Evolutionary conservation across 2,113 vertebrate species (phyloP).

Genomic region (Polypterus senegalus): DNA sequence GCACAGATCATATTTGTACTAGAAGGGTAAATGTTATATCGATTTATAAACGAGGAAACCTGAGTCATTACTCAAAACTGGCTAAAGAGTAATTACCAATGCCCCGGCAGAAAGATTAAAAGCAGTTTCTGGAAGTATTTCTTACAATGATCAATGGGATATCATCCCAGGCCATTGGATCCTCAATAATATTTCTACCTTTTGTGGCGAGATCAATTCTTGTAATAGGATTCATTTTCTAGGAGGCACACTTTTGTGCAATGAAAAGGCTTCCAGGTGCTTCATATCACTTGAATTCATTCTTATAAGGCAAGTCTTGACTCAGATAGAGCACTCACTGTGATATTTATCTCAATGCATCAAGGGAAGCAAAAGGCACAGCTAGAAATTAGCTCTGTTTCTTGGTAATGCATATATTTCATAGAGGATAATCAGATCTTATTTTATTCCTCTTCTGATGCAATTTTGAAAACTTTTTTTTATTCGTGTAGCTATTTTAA

Average conservation of each 20-base stretch:
- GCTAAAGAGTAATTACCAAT: constrained; percentile 78
- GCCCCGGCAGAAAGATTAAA: constrained; percentile 71
- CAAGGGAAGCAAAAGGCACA: constrained; percentile 16
- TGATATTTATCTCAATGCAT: constrained; percentile 40
- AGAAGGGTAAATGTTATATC: constrained; percentile 72
- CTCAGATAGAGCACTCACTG: constrained; percentile 35
- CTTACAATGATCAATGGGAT: constrained; percentile 76
- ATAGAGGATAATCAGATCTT: no score
- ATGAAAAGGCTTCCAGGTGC: constrained; percentile 65
- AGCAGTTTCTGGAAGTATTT: constrained; percentile 81
- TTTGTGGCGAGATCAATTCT: constrained; percentile 75
- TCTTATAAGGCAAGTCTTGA: constrained; percentile 38
- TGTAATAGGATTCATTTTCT: constrained; percentile 74
- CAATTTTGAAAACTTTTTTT: no score
- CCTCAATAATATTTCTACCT: constrained; percentile 76
- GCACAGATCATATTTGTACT: constrained; percentile 62
- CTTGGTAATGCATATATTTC: no score
- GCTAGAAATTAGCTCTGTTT: background rate
- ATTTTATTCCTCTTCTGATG: no score
- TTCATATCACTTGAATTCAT: constrained; percentile 59
- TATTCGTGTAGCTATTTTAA: no score
- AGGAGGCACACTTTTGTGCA: constrained; percentile 54
- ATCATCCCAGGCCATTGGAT: constrained; percentile 70
- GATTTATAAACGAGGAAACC: constrained; percentile 70
- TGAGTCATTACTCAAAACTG: constrained; percentile 72